Conservation (phyloP, 2,888 invertebrate genomes). For the Eristalis tenax region DNA sequence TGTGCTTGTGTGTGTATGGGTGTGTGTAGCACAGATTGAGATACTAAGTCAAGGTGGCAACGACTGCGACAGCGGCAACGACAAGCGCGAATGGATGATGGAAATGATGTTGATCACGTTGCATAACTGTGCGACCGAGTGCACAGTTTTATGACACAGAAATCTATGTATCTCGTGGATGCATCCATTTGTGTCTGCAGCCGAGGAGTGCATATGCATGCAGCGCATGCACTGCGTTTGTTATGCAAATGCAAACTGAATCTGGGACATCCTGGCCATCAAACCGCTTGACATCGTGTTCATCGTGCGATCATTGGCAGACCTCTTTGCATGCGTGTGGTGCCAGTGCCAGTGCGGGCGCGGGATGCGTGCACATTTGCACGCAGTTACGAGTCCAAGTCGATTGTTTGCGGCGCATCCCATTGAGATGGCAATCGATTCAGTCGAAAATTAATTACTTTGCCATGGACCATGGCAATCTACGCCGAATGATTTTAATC, state of each 20-base stretch:
- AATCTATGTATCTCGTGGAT: conserved; percentile 31
- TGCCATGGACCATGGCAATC: conserved; percentile 29
- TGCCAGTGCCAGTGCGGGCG: too few relatives aligned
- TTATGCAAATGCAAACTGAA: conserved; percentile 24
- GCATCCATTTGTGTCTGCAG: not conserved
- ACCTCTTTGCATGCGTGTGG: conserved; percentile 17
- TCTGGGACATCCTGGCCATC: conserved; percentile 72
- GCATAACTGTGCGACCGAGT: conserved; percentile 66
- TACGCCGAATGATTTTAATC: conserved; percentile 23
- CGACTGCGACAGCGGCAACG: conserved; percentile 14
- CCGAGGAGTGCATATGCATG: not conserved
- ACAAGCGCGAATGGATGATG: conserved; percentile 10
- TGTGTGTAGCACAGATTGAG: conserved; percentile 1
- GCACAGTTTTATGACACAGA: conserved; percentile 66
- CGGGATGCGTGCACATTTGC: not conserved
- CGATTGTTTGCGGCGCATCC: not conserved
- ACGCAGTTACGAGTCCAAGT: not conserved
- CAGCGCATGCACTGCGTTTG: conserved; percentile 6
- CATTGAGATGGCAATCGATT: not conserved
- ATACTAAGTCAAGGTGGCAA: conserved; percentile 69
- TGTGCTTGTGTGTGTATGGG: not conserved
- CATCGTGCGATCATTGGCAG: conserved; percentile 30
- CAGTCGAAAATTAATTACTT: conserved; percentile 36
- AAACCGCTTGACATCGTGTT: conserved; percentile 58
- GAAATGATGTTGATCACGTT: conserved; percentile 51